Evolutionary conservation across 2,888 invertebrate species (phyloP).

Genomic region (Lycaena phlaeas): DNA sequence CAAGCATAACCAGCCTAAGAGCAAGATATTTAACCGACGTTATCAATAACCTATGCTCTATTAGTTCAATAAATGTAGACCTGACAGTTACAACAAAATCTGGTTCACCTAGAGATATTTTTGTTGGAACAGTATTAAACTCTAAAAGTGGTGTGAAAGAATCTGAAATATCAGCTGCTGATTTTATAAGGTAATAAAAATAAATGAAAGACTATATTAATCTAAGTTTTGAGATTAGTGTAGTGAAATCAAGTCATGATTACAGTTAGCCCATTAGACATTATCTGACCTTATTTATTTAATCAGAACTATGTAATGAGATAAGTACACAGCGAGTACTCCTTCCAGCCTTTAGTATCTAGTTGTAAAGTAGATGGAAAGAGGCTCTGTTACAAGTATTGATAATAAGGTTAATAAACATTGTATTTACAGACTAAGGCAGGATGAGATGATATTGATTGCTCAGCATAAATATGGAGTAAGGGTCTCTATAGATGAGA

Average conservation of each 20-base stretch:
- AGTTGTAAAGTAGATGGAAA: no score
- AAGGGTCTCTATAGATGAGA: constrained; percentile 54
- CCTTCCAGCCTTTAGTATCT: no score
- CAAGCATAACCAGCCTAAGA: constrained; percentile 40
- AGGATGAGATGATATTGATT: constrained; percentile 76
- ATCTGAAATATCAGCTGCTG: constrained; percentile 45
- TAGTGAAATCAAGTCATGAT: no score
- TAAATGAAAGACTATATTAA: no score
- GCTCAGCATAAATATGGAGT: constrained; percentile 79
- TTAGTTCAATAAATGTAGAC: constrained; percentile 20
- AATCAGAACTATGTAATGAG: no score
- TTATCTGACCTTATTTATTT: no score
- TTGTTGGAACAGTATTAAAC: constrained; percentile 77
- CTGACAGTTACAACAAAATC: constrained; percentile 55
- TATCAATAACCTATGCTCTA: constrained; percentile 37
- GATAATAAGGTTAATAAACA: no score
- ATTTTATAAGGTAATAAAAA: constrained; percentile 69
- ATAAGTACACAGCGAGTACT: no score
- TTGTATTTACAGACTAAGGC: constrained; percentile 69
- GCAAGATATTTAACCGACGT: constrained; percentile 38
- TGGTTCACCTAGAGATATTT: constrained; percentile 31
- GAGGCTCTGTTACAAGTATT: no score
- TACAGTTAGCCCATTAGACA: no score
- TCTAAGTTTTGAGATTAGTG: no score
- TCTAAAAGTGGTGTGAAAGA: constrained; percentile 68